Evolutionary conservation across 2,888 invertebrate species (phyloP).

Genomic region (Pristionchus arcanus): DNA sequence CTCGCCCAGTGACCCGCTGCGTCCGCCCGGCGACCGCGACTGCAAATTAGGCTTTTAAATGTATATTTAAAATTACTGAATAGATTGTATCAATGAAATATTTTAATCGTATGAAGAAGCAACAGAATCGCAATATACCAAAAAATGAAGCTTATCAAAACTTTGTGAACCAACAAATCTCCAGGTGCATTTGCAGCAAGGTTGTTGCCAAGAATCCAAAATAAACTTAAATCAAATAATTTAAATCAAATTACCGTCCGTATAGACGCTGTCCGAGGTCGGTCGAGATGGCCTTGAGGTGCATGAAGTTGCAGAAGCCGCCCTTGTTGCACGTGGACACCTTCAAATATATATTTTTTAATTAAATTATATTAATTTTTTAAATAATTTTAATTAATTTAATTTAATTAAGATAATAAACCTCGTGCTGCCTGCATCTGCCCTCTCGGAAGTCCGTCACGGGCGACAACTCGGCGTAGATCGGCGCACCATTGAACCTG

Average conservation of each 20-base stretch:
- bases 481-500: constrained; percentile 92
- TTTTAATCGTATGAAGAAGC: too few relatives aligned
- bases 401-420: constrained; percentile 83
- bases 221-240: background rate
- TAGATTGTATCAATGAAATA: too few relatives aligned
- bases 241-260: constrained; percentile 57
- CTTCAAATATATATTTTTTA: constrained; percentile 2
- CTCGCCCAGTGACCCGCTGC: constrained; percentile 72
- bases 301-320: constrained; percentile 99
- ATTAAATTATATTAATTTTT: background rate
- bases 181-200: too few relatives aligned
- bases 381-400: background rate
- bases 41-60: background rate
- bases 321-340: constrained; percentile 89
- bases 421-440: constrained; percentile 98
- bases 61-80: background rate
- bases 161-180: too few relatives aligned
- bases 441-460: constrained; percentile 99
- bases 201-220: too few relatives aligned
- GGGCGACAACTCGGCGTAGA: constrained; percentile 97
- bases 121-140: too few relatives aligned
- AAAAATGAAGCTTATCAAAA: too few relatives aligned
- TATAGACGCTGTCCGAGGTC: constrained; percentile 67
- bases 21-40: constrained; percentile 63
- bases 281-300: constrained; percentile 91